A percentile compares a stretch with the other conserved stretches of the same genome.
phyloP scores from a whole-genome alignment of 2,888 invertebrate genomes.

The Megaustenia siamemsis region DNA sequence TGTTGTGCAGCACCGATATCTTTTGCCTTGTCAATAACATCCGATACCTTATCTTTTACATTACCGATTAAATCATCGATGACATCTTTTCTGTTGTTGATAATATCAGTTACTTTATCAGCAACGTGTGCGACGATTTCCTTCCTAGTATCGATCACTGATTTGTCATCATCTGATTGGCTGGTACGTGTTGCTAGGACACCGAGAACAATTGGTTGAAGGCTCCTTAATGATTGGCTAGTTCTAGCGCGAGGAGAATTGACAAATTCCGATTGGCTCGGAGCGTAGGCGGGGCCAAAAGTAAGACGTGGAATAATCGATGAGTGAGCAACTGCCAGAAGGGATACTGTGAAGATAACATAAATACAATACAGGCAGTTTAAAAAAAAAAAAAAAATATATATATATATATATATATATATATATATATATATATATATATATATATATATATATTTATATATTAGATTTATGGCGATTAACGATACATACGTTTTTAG shows the following conservation, averaged over 20 bases:
- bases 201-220: no score
- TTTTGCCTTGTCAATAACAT: background rate
- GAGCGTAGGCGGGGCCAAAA: background rate
- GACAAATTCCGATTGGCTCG: background rate
- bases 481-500: no score
- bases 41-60: background rate
- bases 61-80: background rate
- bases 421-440: background rate
- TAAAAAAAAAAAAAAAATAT: no score
- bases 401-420: no score
- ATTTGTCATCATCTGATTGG: background rate
- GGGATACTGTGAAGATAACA: background rate
- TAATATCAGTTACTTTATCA: background rate
- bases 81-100: background rate
- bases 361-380: background rate
- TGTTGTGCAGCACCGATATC: background rate
- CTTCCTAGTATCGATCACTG: background rate
- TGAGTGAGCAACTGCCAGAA: background rate
- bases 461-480: no score
- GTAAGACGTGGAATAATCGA: background rate
- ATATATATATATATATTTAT: no score
- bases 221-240: no score
- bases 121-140: background rate
- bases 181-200: background rate
- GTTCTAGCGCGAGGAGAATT: background rate